Percentiles rank a stretch among this genome's conserved stretches.
Conservation (phyloP, 2,888 invertebrate species). For the Ophion costatus region DNA sequence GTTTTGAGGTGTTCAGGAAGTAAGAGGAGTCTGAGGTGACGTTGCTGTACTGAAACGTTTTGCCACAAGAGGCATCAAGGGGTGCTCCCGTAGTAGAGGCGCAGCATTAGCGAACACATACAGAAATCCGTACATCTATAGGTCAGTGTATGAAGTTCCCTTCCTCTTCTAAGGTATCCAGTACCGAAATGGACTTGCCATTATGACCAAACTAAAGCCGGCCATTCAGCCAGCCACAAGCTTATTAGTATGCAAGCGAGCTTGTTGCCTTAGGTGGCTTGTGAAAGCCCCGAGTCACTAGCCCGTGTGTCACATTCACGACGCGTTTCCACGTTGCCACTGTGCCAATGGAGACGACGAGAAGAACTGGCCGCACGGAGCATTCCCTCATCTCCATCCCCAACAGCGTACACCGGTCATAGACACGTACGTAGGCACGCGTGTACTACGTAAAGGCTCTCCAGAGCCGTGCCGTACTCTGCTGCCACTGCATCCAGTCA, state of each 20-base stretch:
- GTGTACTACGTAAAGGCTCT: conserved; percentile 8
- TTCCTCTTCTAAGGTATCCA: conserved; percentile 47
- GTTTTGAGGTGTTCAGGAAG: conserved; percentile 28
- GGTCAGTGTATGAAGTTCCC: conserved; percentile 22
- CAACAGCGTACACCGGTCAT: conserved; percentile 11
- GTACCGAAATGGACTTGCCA: conserved; percentile 80
- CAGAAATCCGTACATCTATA: neutral
- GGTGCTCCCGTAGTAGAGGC: conserved; percentile 61
- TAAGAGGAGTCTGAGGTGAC: conserved; percentile 43
- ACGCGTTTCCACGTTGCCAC: conserved; percentile 74
- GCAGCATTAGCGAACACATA: conserved; percentile 46
- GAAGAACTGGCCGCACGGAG: neutral
- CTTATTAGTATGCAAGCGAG: conserved; percentile 82
- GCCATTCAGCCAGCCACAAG: conserved; percentile 80
- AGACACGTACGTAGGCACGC: neutral
- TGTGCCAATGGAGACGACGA: conserved; percentile 29
- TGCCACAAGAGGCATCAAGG: conserved; percentile 65
- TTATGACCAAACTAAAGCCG: conserved; percentile 81
- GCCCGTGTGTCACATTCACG: conserved; percentile 79
- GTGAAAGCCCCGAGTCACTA: conserved; percentile 74
- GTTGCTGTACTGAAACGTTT: conserved; percentile 69
- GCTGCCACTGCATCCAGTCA: conserved; percentile 20
- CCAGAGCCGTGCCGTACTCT: conserved; percentile 27
- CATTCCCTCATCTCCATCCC: conserved; percentile 10
- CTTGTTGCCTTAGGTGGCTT: conserved; percentile 80